Base-by-base conservation (phyloP, 2,888 invertebrate species). In the Taphrorychus bicolor region DNA sequence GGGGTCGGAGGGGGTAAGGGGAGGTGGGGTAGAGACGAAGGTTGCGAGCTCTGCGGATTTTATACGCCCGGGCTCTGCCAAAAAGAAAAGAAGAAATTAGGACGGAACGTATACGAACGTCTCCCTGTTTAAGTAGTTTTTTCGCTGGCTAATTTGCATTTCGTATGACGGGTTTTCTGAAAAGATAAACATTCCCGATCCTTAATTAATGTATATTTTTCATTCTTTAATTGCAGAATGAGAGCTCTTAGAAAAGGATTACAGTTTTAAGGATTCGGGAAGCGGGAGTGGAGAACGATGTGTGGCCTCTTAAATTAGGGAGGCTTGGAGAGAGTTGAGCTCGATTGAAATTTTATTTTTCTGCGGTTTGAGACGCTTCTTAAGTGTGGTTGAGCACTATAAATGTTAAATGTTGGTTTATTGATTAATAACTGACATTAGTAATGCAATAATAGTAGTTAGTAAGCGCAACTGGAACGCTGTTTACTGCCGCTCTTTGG, bases 31-130 rank as follows among this genome's bases (percentile, higher is more conserved):
- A 42, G 32, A 24, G 59, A 64, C 19, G 22, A 65, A 69, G 63
- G 58, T 66, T 69, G 68, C 57, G 59, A 66, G 64, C 66, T 61
- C 69, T 72, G 69, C 70, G 69, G 68, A 69, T 69, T 72, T 72
- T 62, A 63, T 70, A 60, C 70, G 70, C 66, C 63, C 59, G 66
- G 69, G 69, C 52, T 16, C 23, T 53, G 59, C 57, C 58, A 59
- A 69, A 69, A 70, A 63, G 51, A 70, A 69, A 66, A 59, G 59
- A 62, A 70, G 54, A 66, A 66, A 58, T 49, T 24, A 52, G 49
- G 63, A 59, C 59, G 62, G 64, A 40, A 57, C 49, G 59, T 59
- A 54, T 23, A 53, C 21, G 42, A 59, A 48, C 59, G 59, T 59
- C 49, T 67, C 51, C 42, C 57, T 40, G 68, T 52, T 64, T 59